Base-by-base conservation (phyloP, 2,888 invertebrate species). In the Trichogramma dendrolimi region DNA sequence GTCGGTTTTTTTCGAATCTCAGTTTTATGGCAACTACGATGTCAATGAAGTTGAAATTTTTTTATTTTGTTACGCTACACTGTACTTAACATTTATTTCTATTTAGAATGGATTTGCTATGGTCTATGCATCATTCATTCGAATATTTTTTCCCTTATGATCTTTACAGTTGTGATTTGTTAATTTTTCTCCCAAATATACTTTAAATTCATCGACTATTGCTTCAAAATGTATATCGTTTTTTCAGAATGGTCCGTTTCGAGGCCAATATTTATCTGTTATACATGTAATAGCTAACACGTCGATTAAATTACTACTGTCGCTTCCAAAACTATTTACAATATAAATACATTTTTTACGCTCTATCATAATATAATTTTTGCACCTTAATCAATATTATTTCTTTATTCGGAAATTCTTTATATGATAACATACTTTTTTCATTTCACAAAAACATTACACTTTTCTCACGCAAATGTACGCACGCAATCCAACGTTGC, bases 161-260 rank as follows among this genome's bases (percentile, higher is more conserved):
- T 51, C 58, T 27, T 42, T 50, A 46, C 49, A 50, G 39, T 65
- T 60, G 52, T 67, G 49, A 60, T 61, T 60, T 49, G 43, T 48
- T 38, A 53, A 27, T 7, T 39, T 50, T 50, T 49, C 39, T 27
- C 27, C 27, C n/a, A 11, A 8, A 2, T 14, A 51, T 44, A 41
- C 56, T 55, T 50, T 62, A 47, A 40, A 55, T 54, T 65, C 50
- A 55, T 68, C 71, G 27, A 27, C 73, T 76, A 77, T 78, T 78
- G 77, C 76, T 77, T 77, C 72, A 73, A 75, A 77, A 73, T 72
- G 71, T 72, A 71, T 72, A 71, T 70, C 67, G 69, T 72, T 75
- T 27, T 27, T 27, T 27, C 27, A 3, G 27, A 27, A 27, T 27
- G 27, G 27, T 27, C 27, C 27, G 27, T 27, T 27, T 27, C 27